Evolutionary conservation across 1,140 invertebrate genomes (phyloP), one percentile per base, ranked within the genome.

Genomic region (Drosophila navojoa): DNA sequence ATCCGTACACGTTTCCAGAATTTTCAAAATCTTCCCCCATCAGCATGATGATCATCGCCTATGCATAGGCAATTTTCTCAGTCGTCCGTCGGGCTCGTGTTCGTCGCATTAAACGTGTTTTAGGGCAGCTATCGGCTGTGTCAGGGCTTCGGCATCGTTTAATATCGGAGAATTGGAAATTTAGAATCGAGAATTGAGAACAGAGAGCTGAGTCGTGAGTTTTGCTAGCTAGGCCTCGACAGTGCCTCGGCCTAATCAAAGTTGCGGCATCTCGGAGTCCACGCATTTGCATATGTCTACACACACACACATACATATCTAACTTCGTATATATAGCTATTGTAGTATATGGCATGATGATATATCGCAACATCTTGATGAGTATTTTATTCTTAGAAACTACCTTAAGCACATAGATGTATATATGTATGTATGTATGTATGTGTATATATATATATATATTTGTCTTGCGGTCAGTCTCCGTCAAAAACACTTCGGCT

Each of bases 1-100:
- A 40, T 44, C 50, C 45, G 22, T 71, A 78, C 77, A 86, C 82
- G 82, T 64, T 81, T 86, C 75, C 82, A 86, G 81, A 86, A 86
- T 86, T 77, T 81, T 86, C 75, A 81, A 86, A 64, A 64, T 64
- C 53, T 81, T 29, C 10, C 9, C 2, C 11, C 44, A 47, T 47
- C 44, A 22, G 22, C 44, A 47, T 47, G 7, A 16, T 16, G 16
- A 47, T 86, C 64, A 86, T 77, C 62, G 62, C 54, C 68, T 79
- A 86, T 86, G 69, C 82, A 86, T 68, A 78, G 78, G 67, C 75
- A 84, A 72, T 75, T 79, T 84, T 54, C 32, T 53, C 19, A 22
- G 29, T 52, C 10, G 16, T 22, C 32, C 13, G 4, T 59, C 58
- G 53, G 61, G 53, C 32, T 58, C 55, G 22, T 70, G 49, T 62